Evolutionary conservation across 2,797 vertebrate species (phyloP), one percentile per base, ranked within the genome.

Genomic region (Crax fasciolata): DNA sequence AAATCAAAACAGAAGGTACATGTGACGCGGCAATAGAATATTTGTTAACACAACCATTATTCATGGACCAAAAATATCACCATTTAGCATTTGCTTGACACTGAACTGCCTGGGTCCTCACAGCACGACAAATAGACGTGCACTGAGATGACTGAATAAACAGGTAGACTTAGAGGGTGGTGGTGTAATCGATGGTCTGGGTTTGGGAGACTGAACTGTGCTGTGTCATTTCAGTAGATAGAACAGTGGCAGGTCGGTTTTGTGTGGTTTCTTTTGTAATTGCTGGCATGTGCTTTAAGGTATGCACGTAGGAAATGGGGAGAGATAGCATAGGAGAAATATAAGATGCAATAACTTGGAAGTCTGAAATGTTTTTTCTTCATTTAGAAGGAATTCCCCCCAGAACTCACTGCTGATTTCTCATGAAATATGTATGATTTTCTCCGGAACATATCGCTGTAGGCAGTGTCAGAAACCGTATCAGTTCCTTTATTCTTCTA

Each of bases 121-220:
- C 13, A 24, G 35, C 44, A 24, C 28, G 44, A 48, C 51, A 39
- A 61, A 48, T 20, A 13, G 30, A 15, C 2, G 0, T 18, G 39
- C 1, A 0, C 4, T 1, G 0, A 55, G 44, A 13, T 57, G 23
- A 23, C n/a, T 25, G 17, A 54, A 30, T 52, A 21, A 49, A 23
- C n/a, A 35, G 39, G 11, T 7, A 54, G 32, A 10, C 46, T 61
- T 74, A 11, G 44, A 18, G 43, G 52, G 17, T 27, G 12, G 9
- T 49, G 41, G 5, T 30, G 54, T 76, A 24, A 72, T 38, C 38
- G 55, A 1, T 44, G 23, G 9, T 30, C 21, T 49, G 25, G 12
- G 11, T 70, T 38, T 63, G 74, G 68, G 59, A 43, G 39, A 10
- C 38, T 46, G 62, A 25, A 13, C 27, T 13, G 11, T 18, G 57